A percentile compares a stretch with the other conserved stretches of the same genome.
phyloP scores from a whole-genome alignment of 2,113 vertebrate species.

The Recurvirostra avosetta region DNA sequence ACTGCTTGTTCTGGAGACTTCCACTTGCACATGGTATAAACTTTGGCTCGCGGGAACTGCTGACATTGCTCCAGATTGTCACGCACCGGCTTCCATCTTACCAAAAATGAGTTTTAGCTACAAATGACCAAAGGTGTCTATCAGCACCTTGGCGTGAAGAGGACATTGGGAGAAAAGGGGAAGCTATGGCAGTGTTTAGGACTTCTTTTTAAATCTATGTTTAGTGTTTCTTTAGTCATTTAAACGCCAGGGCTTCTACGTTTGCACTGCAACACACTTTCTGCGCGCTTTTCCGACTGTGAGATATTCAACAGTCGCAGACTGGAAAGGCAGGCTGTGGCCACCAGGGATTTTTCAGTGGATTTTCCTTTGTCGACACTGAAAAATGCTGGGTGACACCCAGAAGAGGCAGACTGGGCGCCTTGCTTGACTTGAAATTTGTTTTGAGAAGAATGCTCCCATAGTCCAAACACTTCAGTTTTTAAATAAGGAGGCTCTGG shows the following conservation, averaged over 20 bases:
- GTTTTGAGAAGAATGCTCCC: background rate
- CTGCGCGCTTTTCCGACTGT: too few relatives aligned
- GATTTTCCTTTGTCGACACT: background rate
- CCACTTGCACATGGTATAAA: accelerated
- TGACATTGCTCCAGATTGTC: background rate
- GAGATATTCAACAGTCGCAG: background rate
- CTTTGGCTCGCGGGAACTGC: accelerated
- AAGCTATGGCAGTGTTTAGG: background rate
- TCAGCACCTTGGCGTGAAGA: background rate
- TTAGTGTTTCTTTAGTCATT: background rate
- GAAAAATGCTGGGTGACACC: background rate
- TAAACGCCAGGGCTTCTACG: accelerated
- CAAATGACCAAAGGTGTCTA: background rate
- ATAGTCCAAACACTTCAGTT: background rate
- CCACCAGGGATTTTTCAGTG: background rate
- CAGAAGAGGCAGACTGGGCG: background rate
- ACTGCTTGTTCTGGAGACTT: background rate
- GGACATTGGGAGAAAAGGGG: background rate
- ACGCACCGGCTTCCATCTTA: background rate
- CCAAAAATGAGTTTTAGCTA: too few relatives aligned
- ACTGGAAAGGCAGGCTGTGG: background rate
- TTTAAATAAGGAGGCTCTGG: background rate
- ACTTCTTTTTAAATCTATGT: accelerated
- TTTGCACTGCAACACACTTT: background rate
- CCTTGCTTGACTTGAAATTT: background rate